Base-by-base conservation (phyloP, 2,888 invertebrate species). In the Hoplodrina ambigua region DNA sequence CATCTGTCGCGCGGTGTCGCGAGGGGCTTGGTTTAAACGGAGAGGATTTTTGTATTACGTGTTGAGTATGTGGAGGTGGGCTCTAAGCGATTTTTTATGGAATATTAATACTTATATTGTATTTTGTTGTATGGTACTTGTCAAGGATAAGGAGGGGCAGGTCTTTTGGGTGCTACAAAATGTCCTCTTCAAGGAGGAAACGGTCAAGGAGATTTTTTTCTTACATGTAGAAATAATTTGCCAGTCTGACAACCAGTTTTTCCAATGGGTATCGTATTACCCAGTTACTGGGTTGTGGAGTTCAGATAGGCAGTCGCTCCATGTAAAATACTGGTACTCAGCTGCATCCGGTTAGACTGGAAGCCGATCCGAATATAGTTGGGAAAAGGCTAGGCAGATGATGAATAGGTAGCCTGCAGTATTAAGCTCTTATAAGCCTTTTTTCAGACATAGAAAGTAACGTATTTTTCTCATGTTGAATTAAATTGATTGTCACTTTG, bases 1-100 rank as follows among this genome's bases (percentile, higher is more conserved):
- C 93, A 93, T 93, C 93, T 93, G 93, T 92, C 93, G 91, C 89
- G 87, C 55, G 73, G 74, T 76, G 79, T 72, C 69, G 70, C 65
- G 65, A 73, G 77, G 77, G 81, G 84, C 83, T 82, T 81, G 82
- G 78, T 84, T 82, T 86, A 84, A 86, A 83, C 81, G 88, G 78
- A 71, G 81, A 54, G 80, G 84, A 85, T 85, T 86, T 82, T 84
- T 82, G 73, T 80, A 80, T 81, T 81, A 81, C 59, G 58, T 59
- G 19, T 65, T 20, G 72, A 66, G 64, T 83, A 61, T 75, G 70
- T 73, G 52, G 56, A 69, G 80, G 75, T 69, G 60, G 61, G 69
- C 73, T 72, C 64, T 74, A 65, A 76, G 77, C 62, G 72, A 49
- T 72, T 77, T 81, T 77, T 46, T 60, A 71, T 66, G 58, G 41